phyloP scores from a whole-genome alignment of 2,113 vertebrate genomes.

The Saccopteryx leptura region DNA sequence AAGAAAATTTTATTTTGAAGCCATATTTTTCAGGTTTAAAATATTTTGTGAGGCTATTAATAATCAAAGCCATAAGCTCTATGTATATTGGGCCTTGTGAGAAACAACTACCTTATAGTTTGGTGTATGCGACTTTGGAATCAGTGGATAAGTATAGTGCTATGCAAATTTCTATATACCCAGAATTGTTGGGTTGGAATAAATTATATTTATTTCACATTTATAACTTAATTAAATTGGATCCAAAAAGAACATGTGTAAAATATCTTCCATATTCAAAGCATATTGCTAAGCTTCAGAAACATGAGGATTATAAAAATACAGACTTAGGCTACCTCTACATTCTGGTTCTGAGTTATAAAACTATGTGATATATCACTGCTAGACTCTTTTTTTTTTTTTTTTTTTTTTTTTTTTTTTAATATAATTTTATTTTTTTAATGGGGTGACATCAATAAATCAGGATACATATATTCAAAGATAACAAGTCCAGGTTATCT shows the following conservation, averaged over 20 bases:
- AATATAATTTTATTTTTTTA: too few species aligned
- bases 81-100: not conserved
- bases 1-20: conserved; percentile 21
- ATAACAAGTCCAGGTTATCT: too few species aligned
- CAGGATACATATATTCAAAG: too few species aligned
- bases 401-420: too few species aligned
- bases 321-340: not conserved
- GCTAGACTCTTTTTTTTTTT: too few species aligned
- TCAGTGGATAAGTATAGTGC: not conserved
- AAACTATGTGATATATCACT: not conserved
- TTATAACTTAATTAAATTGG: not conserved
- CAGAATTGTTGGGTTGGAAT: not conserved
- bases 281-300: not conserved
- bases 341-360: not conserved
- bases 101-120: not conserved
- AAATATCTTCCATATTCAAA: conserved; percentile 43
- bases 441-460: too few species aligned
- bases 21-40: not conserved
- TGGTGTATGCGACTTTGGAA: not conserved
- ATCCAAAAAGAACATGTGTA: not conserved
- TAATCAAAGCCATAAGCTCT: not conserved
- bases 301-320: not conserved
- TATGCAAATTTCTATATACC: not conserved
- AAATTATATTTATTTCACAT: conserved; percentile 15
- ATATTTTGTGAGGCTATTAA: not conserved